These are phyloP conservation scores for Trypoxylus dichotomus DNA, from an alignment of 1,140 invertebrate genomes.

Conservation along the genomic window DNA sequence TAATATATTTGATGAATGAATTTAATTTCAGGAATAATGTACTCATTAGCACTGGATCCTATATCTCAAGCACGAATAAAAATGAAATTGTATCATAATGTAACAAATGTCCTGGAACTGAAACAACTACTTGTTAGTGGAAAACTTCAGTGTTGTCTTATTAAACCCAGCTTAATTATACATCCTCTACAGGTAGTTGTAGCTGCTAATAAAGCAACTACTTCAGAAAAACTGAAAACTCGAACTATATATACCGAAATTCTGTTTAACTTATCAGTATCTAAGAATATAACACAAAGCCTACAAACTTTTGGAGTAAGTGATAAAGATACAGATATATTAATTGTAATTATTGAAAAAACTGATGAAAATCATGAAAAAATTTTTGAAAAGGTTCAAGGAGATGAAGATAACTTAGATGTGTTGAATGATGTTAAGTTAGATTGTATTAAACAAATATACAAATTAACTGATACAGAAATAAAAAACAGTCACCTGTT, in stretches of 20 bases:
- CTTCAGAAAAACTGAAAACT: slow-evolving; percentile 62
- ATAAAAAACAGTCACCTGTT: slow-evolving; percentile 37
- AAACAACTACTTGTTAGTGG: slow-evolving; percentile 58
- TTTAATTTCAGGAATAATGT: slow-evolving; percentile 19
- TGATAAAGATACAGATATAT: slow-evolving; percentile 58
- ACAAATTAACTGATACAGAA: slow-evolving; percentile 40
- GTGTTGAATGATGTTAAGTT: slow-evolving; percentile 38
- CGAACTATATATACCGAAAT: slow-evolving; percentile 68
- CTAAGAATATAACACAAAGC: slow-evolving; percentile 69
- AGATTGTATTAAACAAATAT: slow-evolving; percentile 32
- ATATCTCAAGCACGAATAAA: slow-evolving; percentile 55
- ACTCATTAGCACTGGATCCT: slow-evolving; percentile 52
- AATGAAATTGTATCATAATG: slow-evolving; percentile 61
- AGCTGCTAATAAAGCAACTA: slow-evolving; percentile 68
- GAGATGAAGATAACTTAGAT: slow-evolving; percentile 40
- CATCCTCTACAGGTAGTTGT: slow-evolving; percentile 68
- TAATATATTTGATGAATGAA: too few relatives aligned
- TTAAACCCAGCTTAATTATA: slow-evolving; percentile 64
- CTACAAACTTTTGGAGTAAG: slow-evolving; percentile 66
- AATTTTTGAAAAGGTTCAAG: slow-evolving; percentile 44
- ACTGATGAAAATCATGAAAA: slow-evolving; percentile 51
- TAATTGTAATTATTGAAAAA: slow-evolving; percentile 60
- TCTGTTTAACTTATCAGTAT: slow-evolving; percentile 68
- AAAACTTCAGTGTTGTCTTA: slow-evolving; percentile 61
- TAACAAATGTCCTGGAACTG: slow-evolving; percentile 62